Conservation (phyloP, 2,797 vertebrate genomes). For the Paedocypris micromegethes region DNA sequence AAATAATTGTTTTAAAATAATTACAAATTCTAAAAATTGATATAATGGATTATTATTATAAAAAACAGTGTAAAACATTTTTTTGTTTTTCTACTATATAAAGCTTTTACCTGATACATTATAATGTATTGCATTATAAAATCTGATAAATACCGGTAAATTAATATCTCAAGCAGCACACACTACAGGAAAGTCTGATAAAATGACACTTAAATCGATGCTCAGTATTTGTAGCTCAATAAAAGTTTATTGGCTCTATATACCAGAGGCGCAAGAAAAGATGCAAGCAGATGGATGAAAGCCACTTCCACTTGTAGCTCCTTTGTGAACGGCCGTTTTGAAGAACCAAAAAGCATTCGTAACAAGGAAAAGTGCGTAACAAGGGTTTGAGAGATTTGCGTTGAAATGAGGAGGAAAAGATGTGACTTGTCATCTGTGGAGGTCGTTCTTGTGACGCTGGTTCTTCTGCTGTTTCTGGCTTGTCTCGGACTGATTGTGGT, state of each 20-base stretch:
- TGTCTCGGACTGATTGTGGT: constrained; percentile 49
- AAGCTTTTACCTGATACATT: too few species aligned
- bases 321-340: neutral
- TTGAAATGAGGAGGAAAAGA: constrained; percentile 32
- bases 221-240: constrained; percentile 9
- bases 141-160: too few species aligned
- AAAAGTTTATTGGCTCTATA: constrained; percentile 21
- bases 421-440: constrained; percentile 51
- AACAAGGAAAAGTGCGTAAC: too few species aligned
- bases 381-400: neutral
- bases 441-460: constrained; percentile 46
- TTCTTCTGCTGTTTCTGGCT: constrained; percentile 50
- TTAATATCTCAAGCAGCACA: too few species aligned
- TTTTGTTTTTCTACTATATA: too few species aligned
- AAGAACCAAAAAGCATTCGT: neutral
- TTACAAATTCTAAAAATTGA: too few species aligned
- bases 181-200: constrained; percentile 14
- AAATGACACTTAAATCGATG: neutral
- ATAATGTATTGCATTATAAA: too few species aligned
- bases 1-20: too few species aligned
- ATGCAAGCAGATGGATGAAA: neutral
- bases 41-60: too few species aligned
- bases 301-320: neutral
- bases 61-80: too few species aligned
- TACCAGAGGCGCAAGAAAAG: neutral